These are phyloP conservation scores for Orestias chungarensis DNA, from an alignment of 2,797 vertebrate genomes.

Conservation along the genomic window DNA sequence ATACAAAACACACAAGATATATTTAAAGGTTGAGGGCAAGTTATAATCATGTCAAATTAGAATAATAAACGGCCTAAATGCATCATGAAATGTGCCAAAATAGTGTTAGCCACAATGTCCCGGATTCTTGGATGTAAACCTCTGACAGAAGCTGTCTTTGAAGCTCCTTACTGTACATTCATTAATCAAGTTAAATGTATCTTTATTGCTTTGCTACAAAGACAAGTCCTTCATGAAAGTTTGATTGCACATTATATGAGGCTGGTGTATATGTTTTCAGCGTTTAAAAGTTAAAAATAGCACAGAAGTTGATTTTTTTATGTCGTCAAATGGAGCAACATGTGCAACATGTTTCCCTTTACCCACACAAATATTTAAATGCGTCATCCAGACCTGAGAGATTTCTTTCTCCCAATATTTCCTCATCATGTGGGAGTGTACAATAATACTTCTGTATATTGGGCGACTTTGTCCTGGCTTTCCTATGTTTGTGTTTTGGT, in stretches of 20 bases:
- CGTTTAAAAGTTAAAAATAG: neutral
- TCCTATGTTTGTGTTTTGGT: conserved; percentile 32
- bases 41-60: neutral
- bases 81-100: neutral
- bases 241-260: neutral
- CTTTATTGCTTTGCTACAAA: conserved; percentile 19
- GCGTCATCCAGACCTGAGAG: neutral
- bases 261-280: neutral
- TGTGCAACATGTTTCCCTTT: neutral
- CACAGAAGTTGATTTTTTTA: neutral
- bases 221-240: conserved; percentile 27
- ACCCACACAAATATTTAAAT: neutral
- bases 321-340: neutral
- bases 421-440: neutral
- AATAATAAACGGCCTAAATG: neutral
- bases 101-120: neutral
- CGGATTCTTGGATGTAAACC: neutral
- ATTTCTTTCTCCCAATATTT: neutral
- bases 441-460: neutral
- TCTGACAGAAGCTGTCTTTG: neutral
- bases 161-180: neutral
- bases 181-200: conserved; percentile 21
- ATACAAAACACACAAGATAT: neutral
- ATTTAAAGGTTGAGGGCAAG: no score
- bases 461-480: conserved; percentile 57